Conservation (phyloP, 1,140 invertebrate species). For the Aphaenogaster floridana region DNA sequence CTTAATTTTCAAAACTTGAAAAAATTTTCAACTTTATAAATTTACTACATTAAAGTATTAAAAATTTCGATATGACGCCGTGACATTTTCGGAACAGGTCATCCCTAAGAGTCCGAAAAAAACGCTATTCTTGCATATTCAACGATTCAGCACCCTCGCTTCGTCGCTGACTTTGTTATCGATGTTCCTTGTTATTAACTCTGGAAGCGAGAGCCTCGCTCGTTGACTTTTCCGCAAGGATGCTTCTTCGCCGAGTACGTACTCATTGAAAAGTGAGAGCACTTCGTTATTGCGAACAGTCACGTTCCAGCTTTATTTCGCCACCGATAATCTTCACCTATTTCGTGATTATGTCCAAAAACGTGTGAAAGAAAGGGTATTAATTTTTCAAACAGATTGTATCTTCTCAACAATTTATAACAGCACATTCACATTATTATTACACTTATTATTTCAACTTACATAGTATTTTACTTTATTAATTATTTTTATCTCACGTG, state of each 20-base stretch:
- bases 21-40: neutral
- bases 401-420: neutral
- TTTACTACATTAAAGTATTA: neutral
- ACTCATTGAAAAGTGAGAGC: slow-evolving; percentile 77
- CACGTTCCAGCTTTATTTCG: slow-evolving; percentile 79
- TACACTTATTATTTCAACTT: neutral
- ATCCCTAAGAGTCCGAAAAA: neutral
- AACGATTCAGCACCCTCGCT: slow-evolving; percentile 70
- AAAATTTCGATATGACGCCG: neutral
- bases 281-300: slow-evolving; percentile 74
- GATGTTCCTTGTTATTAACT: slow-evolving; percentile 34
- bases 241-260: slow-evolving; percentile 68
- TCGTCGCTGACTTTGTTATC: slow-evolving; percentile 10
- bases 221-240: slow-evolving; percentile 74
- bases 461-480: neutral
- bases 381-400: neutral
- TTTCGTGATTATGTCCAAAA: neutral
- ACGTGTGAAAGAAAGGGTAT: neutral
- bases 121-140: slow-evolving; percentile 73
- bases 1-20: neutral
- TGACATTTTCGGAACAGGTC: neutral
- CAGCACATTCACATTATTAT: neutral
- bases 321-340: neutral
- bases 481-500: neutral
- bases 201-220: neutral